Evolutionary conservation across 2,797 vertebrate genomes (phyloP).

Genomic region (Lagocephalus sceleratus): DNA sequence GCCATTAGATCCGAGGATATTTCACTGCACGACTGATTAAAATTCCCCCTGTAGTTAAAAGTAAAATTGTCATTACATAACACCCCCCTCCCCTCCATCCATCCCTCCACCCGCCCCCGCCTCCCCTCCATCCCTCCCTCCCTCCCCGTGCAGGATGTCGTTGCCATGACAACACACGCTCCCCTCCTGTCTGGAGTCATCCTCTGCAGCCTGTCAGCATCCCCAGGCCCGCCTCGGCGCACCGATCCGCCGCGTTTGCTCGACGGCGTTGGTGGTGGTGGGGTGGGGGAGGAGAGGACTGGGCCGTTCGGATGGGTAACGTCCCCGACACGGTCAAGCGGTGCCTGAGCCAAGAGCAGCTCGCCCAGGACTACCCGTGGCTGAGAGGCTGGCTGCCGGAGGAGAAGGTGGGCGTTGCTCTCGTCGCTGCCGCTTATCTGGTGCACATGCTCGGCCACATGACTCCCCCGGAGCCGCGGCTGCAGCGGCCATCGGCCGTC

Average conservation of each 20-base stretch:
- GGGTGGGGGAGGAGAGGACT: slow-evolving; percentile 25
- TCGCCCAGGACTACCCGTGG: slow-evolving; percentile 84
- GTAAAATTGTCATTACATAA: slow-evolving; percentile 1
- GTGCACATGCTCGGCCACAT: slow-evolving; percentile 62
- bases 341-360: slow-evolving; percentile 87
- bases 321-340: slow-evolving; percentile 86
- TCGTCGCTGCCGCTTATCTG: slow-evolving; percentile 45
- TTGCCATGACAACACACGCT: slow-evolving; percentile 78
- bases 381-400: slow-evolving; percentile 73
- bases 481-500: slow-evolving; percentile 21
- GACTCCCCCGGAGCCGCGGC: slow-evolving; percentile 43
- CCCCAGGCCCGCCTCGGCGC: slow-evolving; percentile 32
- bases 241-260: slow-evolving; percentile 11
- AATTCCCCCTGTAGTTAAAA: slow-evolving; percentile 1
- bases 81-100: slow-evolving; percentile 1
- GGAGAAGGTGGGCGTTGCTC: slow-evolving; percentile 77
- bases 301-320: slow-evolving; percentile 80
- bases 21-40: slow-evolving; percentile 1
- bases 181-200: slow-evolving; percentile 46
- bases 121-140: slow-evolving; percentile 1
- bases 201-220: slow-evolving; percentile 42
- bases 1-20: slow-evolving; percentile 11
- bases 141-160: slow-evolving; percentile 58
- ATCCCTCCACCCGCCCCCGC: neutral
- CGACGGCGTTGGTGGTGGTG: slow-evolving; percentile 17